phyloP scores from a whole-genome alignment of 2,113 vertebrate species.

The Ctenodactylus gundi region DNA sequence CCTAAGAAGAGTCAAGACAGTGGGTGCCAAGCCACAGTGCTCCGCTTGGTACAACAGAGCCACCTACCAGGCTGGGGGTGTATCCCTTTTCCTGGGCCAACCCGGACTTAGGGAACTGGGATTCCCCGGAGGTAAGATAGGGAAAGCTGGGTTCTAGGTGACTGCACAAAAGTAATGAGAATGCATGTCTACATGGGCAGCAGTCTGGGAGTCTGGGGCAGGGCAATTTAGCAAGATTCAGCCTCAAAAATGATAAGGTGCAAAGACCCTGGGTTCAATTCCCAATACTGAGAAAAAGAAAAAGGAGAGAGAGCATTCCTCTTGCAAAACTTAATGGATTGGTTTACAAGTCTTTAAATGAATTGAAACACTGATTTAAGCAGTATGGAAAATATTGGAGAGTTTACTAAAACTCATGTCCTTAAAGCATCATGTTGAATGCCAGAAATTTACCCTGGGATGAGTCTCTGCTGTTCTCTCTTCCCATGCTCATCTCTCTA shows the following conservation, averaged over 20 bases:
- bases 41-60: neutral
- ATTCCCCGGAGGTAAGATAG: neutral
- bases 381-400: neutral
- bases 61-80: neutral
- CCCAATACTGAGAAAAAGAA: too few relatives aligned
- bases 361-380: conserved; percentile 17
- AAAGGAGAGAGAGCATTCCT: too few relatives aligned
- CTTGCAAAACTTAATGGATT: neutral
- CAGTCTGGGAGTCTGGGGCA: neutral
- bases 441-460: neutral
- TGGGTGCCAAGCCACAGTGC: neutral
- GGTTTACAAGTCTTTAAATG: neutral
- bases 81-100: neutral
- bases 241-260: neutral
- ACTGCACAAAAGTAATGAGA: neutral
- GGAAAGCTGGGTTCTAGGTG: neutral
- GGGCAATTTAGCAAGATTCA: neutral
- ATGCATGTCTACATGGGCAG: neutral
- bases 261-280: neutral
- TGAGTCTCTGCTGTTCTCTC: neutral
- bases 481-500: neutral
- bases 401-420: neutral
- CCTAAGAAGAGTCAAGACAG: too few relatives aligned
- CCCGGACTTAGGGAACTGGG: neutral
- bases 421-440: neutral